phyloP scores from a whole-genome alignment of 2,797 vertebrate genomes.

The Antrozous pallidus region DNA sequence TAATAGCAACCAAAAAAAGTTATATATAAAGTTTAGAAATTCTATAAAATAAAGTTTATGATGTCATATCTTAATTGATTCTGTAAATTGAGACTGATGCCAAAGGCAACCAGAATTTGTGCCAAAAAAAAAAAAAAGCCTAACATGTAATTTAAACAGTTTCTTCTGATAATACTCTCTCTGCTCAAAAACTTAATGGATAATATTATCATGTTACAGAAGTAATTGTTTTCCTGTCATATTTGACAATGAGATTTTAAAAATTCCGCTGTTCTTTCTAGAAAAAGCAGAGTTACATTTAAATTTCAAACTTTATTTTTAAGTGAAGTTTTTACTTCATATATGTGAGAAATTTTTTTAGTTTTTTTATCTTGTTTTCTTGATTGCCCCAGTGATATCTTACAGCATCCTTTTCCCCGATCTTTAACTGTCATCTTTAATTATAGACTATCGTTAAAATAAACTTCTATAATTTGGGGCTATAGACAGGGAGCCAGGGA shows the following conservation, averaged over 20 bases:
- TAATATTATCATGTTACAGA: background rate
- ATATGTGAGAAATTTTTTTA: background rate
- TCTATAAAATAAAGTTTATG: background rate
- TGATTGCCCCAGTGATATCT: background rate
- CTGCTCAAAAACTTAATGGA: slow-evolving; percentile 16
- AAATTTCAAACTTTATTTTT: slow-evolving; percentile 12
- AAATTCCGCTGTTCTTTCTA: background rate
- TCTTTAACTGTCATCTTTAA: background rate
- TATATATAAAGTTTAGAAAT: background rate
- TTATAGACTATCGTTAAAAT: slow-evolving; percentile 16
- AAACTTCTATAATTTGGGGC: background rate
- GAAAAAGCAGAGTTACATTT: background rate
- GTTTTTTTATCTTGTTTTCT: background rate
- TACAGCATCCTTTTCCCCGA: background rate
- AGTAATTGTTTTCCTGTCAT: background rate
- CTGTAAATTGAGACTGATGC: background rate
- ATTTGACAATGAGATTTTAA: background rate
- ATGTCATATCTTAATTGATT: background rate
- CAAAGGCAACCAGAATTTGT: slow-evolving; percentile 22
- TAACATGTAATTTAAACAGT: background rate
- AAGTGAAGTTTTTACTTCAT: background rate
- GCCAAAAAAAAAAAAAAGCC: slow-evolving; percentile 24
- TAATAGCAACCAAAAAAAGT: background rate
- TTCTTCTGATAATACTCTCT: background rate
- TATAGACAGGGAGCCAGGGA: background rate